A percentile compares a stretch with the other conserved stretches of the same genome.
Conservation (phyloP, 1,140 invertebrate species). For the Eueides isabella region DNA sequence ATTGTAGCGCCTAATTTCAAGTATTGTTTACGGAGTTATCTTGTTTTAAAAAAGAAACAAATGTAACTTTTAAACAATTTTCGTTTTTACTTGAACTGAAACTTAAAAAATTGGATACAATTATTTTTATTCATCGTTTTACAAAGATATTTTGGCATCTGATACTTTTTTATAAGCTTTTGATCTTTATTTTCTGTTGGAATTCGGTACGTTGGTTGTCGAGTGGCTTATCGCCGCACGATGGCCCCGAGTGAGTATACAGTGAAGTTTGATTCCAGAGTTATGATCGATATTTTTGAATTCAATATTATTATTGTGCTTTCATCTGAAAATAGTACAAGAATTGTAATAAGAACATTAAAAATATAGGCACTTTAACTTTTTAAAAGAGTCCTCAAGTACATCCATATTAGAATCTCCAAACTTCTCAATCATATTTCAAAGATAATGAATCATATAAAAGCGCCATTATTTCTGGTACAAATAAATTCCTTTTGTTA, state of each 20-base stretch:
- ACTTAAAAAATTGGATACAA: not conserved
- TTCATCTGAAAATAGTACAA: too few species aligned
- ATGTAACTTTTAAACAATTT: not conserved
- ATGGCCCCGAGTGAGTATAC: too few species aligned
- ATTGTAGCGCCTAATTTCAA: not conserved
- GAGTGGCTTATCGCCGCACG: too few species aligned
- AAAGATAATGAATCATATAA: constrained; percentile 8
- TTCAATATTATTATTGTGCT: too few species aligned
- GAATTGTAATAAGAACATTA: too few species aligned
- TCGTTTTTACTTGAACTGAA: not conserved
- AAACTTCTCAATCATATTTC: not conserved
- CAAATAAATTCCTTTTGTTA: constrained; percentile 31
- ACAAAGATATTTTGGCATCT: too few species aligned
- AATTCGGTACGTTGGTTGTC: too few species aligned
- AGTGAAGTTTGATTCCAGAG: too few species aligned
- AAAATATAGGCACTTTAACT: too few species aligned
- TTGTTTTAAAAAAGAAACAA: not conserved
- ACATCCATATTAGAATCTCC: not conserved
- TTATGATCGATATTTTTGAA: too few species aligned
- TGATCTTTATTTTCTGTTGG: too few species aligned
- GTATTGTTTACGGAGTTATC: not conserved
- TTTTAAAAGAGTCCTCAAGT: not conserved
- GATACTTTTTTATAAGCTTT: too few species aligned
- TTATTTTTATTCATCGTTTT: not conserved
- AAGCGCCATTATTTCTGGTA: constrained; percentile 3